A percentile compares a stretch with the other conserved stretches of the same genome.
Evolutionary conservation across 1,140 invertebrate species (phyloP).

Genomic region (Spodoptera litura): DNA sequence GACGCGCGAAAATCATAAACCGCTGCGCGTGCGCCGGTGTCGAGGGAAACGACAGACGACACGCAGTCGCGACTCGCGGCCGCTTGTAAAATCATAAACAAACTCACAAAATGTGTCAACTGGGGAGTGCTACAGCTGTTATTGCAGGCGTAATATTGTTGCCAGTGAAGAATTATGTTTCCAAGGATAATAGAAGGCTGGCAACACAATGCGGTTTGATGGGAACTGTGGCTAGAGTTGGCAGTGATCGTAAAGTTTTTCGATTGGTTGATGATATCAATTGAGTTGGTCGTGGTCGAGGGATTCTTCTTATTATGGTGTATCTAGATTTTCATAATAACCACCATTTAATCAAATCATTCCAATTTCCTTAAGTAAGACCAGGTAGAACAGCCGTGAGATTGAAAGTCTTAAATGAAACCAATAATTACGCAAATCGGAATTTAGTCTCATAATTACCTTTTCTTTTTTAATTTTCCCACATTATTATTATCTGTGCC

Average conservation of each 20-base stretch:
- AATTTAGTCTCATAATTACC: too few relatives aligned
- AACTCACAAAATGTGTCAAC: conserved; percentile 47
- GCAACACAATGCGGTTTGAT: not conserved
- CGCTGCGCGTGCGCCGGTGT: conserved; percentile 50
- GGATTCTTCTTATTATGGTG: too few relatives aligned
- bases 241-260: not conserved
- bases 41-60: conserved; percentile 42
- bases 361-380: too few relatives aligned
- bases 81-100: conserved; percentile 46
- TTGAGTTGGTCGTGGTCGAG: too few relatives aligned
- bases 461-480: not conserved
- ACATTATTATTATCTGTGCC: not conserved
- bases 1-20: conserved; percentile 73
- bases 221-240: not conserved
- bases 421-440: not conserved
- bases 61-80: conserved; percentile 35
- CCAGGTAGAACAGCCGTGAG: too few relatives aligned
- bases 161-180: not conserved
- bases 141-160: conserved; percentile 13
- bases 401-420: not conserved
- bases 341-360: too few relatives aligned
- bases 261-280: too few relatives aligned
- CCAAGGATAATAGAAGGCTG: not conserved
- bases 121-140: conserved; percentile 28
- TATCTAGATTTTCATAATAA: too few relatives aligned